Percentiles rank a stretch among this genome's conserved stretches.
These are phyloP conservation scores for Sphinx pinastri DNA, from an alignment of 2,888 invertebrate genomes.

Conservation along the genomic window DNA sequence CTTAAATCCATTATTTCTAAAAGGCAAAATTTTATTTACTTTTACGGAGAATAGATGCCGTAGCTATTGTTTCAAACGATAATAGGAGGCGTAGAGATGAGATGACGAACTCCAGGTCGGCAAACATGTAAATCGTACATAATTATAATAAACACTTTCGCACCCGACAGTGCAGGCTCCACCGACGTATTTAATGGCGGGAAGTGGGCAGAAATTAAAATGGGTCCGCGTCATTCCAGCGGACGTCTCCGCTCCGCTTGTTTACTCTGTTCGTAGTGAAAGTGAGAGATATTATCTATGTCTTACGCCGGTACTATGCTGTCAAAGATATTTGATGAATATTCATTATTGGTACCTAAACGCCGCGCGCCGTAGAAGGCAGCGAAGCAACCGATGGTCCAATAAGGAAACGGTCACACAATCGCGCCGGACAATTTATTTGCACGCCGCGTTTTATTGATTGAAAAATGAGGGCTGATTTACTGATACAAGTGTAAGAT, in stretches of 20 bases:
- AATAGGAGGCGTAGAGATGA: too few relatives aligned
- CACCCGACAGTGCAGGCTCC: slow-evolving; percentile 41
- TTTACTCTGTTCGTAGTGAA: slow-evolving; percentile 61
- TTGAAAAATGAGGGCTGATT: slow-evolving; percentile 22
- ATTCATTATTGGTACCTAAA: slow-evolving; percentile 32
- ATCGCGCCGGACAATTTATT: slow-evolving; percentile 23
- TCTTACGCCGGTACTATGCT: slow-evolving; percentile 38
- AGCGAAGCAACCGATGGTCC: slow-evolving; percentile 16
- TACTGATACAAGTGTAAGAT: slow-evolving; percentile 16
- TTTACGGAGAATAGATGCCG: too few relatives aligned
- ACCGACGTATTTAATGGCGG: slow-evolving; percentile 70
- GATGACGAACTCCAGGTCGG: too few relatives aligned
- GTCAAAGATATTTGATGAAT: slow-evolving; percentile 47
- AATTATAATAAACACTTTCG: slow-evolving; percentile 40
- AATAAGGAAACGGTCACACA: slow-evolving; percentile 21
- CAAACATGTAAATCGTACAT: neutral
- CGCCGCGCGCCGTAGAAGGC: slow-evolving; percentile 19
- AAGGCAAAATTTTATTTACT: too few relatives aligned
- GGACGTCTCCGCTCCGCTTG: slow-evolving; percentile 69
- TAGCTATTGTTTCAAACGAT: too few relatives aligned
- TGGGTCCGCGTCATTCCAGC: slow-evolving; percentile 66
- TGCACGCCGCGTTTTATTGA: slow-evolving; percentile 21
- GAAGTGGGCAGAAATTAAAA: slow-evolving; percentile 75
- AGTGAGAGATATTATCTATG: slow-evolving; percentile 60
- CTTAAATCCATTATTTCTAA: too few relatives aligned